phyloP scores from a whole-genome alignment of 2,888 invertebrate genomes.

The Thera obeliscata region DNA sequence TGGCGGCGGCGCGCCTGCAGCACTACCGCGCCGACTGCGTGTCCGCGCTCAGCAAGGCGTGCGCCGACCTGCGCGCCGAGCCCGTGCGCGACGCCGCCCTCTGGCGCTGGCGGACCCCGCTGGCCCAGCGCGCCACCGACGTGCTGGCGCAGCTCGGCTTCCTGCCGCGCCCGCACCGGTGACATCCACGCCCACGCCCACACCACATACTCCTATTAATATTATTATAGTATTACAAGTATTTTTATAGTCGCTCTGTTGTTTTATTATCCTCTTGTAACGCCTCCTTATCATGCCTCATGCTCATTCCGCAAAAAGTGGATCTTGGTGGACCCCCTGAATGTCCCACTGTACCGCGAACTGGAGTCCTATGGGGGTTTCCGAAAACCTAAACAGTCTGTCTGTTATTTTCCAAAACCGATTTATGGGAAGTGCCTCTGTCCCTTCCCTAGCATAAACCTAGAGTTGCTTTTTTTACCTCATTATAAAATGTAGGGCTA shows the following conservation, averaged over 20 bases:
- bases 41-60: constrained; percentile 92
- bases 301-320: too few species aligned
- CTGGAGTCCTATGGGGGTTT: too few species aligned
- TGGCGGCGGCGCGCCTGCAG: constrained; percentile 93
- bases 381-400: too few species aligned
- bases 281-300: too few species aligned
- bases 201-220: constrained; percentile 32
- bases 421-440: too few species aligned
- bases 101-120: constrained; percentile 93
- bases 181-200: constrained; percentile 29
- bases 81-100: constrained; percentile 93
- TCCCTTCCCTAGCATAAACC: too few species aligned
- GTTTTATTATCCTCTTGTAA: constrained; percentile 15
- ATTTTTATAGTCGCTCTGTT: constrained; percentile 62
- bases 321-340: too few species aligned
- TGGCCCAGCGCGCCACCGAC: constrained; percentile 88
- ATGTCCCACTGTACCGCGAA: too few species aligned
- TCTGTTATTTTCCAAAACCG: too few species aligned
- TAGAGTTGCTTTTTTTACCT: too few species aligned
- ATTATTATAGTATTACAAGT: constrained; percentile 64
- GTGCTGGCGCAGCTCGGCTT: constrained; percentile 90
- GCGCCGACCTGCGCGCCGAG: constrained; percentile 92
- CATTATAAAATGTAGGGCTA: too few species aligned
- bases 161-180: constrained; percentile 75
- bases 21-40: constrained; percentile 98